Base-by-base conservation (phyloP, 2,888 invertebrate species). In the Choristoneura rosaceana region DNA sequence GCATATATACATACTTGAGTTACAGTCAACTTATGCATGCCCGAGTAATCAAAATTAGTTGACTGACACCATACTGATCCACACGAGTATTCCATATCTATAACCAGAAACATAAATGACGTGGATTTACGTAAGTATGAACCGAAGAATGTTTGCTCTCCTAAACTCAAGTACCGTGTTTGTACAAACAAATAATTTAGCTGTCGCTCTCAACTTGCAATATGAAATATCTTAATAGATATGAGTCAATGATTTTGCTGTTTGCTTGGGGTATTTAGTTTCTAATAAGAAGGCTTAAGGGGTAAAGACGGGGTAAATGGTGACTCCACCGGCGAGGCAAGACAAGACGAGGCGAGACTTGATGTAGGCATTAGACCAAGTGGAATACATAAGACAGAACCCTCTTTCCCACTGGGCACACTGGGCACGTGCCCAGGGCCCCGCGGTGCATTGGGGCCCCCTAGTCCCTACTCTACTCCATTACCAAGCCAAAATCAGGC, bases 181-280 rank as follows among this genome's bases (percentile, higher is more conserved):
- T 33, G 10, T 2, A 63, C 58, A 63, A 64, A 70, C 70, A 70
- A 70, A 59, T 70, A 64, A 64, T 70, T 43, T 59, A 17, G 33
- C 43, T 33, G 0, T 12, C 52, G 33, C 50, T 38, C 15, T 55
- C 55, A 34, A 2, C 33, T 33, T 3, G n/a, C 10, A 47, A n/a
- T 58, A 63, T 38, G 58, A 58, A 38, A 58, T 55, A 15, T 59
- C 33, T 62, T 63, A 34, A 34, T 47, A 5, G n/a, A 47, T 47
- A n/a, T 38, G 38, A 47, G n/a, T 14, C 47, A n/a, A 14, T 47
- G n/a, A 14, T 47, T 47, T n/a, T 4, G 5, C 5, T 14, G 14
- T 14, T 4, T 38, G 38, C 38, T 38, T 3, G 5, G 38, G 38
- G 38, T 38, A 38, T 38, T 38, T 38, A 38, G 38, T 38, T 38